A percentile compares a stretch with the other conserved stretches of the same genome.
phyloP scores from a whole-genome alignment of 2,888 invertebrate genomes.

The Petrolisthes cinctipes region DNA sequence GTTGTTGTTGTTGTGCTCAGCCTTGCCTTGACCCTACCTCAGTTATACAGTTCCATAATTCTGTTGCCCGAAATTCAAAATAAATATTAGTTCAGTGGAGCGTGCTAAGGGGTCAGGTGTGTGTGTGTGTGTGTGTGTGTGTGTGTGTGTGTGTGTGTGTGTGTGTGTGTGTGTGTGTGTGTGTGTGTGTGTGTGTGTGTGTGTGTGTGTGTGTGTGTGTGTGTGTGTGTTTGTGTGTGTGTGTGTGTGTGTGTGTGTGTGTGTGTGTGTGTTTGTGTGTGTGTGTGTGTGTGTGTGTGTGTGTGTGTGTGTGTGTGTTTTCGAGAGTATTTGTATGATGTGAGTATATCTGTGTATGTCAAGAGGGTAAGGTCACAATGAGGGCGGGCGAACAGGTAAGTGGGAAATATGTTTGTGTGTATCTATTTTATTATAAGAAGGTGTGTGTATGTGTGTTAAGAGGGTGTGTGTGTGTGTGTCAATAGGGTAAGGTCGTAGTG shows the following conservation, averaged over 20 bases:
- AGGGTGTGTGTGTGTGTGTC: neutral
- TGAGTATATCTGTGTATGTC: neutral
- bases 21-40: no score
- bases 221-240: conserved; percentile 15
- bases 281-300: conserved; percentile 23
- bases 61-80: neutral
- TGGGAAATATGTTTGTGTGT: no score
- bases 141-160: conserved; percentile 15
- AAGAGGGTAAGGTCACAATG: no score
- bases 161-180: conserved; percentile 9
- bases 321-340: neutral
- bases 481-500: no score
- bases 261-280: conserved; percentile 27
- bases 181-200: conserved; percentile 1
- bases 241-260: conserved; percentile 25
- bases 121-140: conserved; percentile 12
- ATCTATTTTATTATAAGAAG: no score
- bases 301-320: neutral
- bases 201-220: conserved; percentile 13
- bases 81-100: neutral
- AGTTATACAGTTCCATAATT: no score
- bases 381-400: neutral
- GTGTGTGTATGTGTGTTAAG: neutral
- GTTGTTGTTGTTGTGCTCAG: no score
- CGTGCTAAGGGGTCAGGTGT: no score